Conservation (phyloP, 2,113 vertebrate species). For the Marcusenius ussheri region DNA sequence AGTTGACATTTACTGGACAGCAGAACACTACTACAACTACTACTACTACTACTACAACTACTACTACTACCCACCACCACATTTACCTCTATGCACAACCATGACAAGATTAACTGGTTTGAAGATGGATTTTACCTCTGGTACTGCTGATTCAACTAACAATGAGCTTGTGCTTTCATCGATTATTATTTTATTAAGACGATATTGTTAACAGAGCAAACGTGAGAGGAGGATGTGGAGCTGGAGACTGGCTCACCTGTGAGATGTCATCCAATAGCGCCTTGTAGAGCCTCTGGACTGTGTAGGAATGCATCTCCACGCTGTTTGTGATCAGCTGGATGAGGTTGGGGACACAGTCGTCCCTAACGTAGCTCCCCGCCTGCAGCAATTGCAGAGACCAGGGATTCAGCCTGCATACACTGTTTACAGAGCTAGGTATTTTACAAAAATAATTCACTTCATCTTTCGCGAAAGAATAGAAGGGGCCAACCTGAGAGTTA, state of each 20-base stretch:
- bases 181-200: background rate
- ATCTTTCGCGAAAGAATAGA: background rate
- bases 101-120: background rate
- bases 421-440: background rate
- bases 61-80: background rate
- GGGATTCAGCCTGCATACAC: background rate
- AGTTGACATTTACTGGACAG: background rate
- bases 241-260: constrained; percentile 64
- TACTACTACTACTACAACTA: background rate
- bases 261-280: constrained; percentile 95
- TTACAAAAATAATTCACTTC: background rate
- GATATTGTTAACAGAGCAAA: background rate
- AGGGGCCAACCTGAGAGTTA: background rate
- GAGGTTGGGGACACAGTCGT: constrained; percentile 95
- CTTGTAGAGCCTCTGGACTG: constrained; percentile 97
- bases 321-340: constrained; percentile 99
- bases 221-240: background rate
- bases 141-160: background rate
- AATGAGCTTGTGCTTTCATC: background rate
- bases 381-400: constrained; percentile 44
- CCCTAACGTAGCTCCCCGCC: constrained; percentile 96
- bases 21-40: background rate
- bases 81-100: background rate
- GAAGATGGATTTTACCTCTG: background rate
- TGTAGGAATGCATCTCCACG: constrained; percentile 96